phyloP scores from a whole-genome alignment of 2,797 vertebrate genomes.

The Anguilla marmorata region DNA sequence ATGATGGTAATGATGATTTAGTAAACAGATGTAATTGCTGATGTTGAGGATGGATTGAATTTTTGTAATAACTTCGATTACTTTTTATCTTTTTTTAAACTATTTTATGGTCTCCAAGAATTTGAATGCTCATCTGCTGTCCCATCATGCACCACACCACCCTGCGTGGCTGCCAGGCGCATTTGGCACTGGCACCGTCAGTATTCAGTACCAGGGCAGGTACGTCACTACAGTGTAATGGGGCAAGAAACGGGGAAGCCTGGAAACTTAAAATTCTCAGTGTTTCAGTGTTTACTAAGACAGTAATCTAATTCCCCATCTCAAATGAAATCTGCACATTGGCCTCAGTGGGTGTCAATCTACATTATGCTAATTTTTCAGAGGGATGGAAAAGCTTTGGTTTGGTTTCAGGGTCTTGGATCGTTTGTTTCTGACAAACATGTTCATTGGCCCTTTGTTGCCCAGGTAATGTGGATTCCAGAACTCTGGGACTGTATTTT shows the following conservation, averaged over 20 bases:
- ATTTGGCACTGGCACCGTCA: not conserved
- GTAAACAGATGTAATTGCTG: not conserved
- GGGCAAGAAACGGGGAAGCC: not conserved
- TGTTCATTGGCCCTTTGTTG: not conserved
- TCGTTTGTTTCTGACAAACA: not conserved
- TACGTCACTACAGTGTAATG: not conserved
- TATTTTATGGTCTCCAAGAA: not conserved
- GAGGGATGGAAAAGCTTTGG: not conserved
- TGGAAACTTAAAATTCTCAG: not conserved
- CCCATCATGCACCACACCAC: not conserved
- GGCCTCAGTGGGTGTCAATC: not conserved
- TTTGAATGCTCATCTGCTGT: not conserved
- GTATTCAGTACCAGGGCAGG: not conserved
- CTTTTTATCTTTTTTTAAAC: too few relatives aligned
- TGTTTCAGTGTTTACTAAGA: not conserved
- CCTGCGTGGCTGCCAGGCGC: not conserved
- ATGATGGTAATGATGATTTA: not conserved
- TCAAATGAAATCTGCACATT: not conserved
- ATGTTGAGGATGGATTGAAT: not conserved
- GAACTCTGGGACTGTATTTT: not conserved
- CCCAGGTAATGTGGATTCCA: not conserved
- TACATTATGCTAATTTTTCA: not conserved
- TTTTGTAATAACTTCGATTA: too few relatives aligned
- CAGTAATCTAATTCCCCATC: not conserved
- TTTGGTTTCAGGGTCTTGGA: not conserved